Base-by-base conservation (phyloP, 2,797 vertebrate genomes). In the Erithacus rubecula region DNA sequence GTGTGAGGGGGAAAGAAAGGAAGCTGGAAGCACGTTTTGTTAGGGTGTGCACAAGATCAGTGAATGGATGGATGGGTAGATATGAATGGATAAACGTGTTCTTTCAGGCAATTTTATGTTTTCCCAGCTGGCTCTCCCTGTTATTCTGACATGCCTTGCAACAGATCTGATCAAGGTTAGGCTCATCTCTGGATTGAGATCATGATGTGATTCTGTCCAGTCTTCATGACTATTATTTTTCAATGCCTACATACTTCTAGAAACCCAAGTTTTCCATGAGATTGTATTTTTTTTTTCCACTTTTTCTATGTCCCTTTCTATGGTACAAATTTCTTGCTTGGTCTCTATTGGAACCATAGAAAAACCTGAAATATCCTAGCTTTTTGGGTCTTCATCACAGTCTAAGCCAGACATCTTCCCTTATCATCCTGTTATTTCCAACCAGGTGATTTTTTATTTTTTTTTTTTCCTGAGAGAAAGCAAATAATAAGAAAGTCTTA, bases 221-320 rank as follows among this genome's bases (percentile, higher is more conserved):
- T 39, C 39, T 79, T 65, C 2, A 2, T 13, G 21, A 72, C 14
- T 27, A 51, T 34, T 1, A 43, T 68, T 67, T 84, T 76, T 41
- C 53, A 58, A n/a, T n/a, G 22, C 23, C 30, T 34, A 46, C 12
- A 20, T 29, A 72, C 12, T 7, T 64, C 34, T 51, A 82, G 37
- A 78, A 82, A 22, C 4, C 3, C 14, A 77, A 10, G 18, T 37
- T 92, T 86, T 83, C 47, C 1, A 0, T 29, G 41, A 60, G 6
- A 71, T 15, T 69, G 1, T 36, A 0, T 34, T 41, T 8, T 8
- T 0, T 51, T 51, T 51, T n/a, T n/a, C n/a, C n/a, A n/a, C n/a
- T n/a, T n/a, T n/a, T n/a, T n/a, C n/a, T n/a, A n/a, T n/a, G n/a
- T n/a, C n/a, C 12, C 18, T 74, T 64, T 67, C 10, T 67, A 16